Evolutionary conservation across 2,888 invertebrate genomes (phyloP).

Genomic region (Parelbella ahira): DNA sequence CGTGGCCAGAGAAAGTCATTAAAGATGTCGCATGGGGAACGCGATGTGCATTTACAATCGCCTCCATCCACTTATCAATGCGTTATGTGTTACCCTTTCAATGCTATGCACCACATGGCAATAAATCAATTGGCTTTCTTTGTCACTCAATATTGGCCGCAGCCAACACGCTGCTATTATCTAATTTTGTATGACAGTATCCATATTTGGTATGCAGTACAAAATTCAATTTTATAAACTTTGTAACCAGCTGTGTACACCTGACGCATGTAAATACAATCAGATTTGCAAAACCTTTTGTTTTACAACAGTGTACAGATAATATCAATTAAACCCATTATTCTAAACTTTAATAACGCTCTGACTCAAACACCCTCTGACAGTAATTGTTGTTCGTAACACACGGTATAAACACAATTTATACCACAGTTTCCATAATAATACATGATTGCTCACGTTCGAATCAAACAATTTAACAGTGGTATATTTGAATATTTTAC

Average conservation of each 20-base stretch:
- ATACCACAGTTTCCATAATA: too few relatives aligned
- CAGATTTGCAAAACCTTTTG: too few relatives aligned
- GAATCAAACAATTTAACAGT: not conserved
- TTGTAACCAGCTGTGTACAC: too few relatives aligned
- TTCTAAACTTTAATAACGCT: slow-evolving; percentile 1
- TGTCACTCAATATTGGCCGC: not conserved
- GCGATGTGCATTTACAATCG: slow-evolving; percentile 52
- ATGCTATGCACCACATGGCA: slow-evolving; percentile 14
- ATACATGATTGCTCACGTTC: slow-evolving; percentile 32
- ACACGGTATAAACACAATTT: too few relatives aligned
- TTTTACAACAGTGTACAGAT: slow-evolving; percentile 24
- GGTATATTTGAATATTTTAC: too few relatives aligned
- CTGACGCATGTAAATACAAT: too few relatives aligned
- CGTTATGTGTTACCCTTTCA: slow-evolving; percentile 26
- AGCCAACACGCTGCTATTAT: not conserved
- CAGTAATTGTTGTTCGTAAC: slow-evolving; percentile 1
- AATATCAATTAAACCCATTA: slow-evolving; percentile 14
- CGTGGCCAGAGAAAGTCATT: slow-evolving; percentile 72
- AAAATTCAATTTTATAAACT: too few relatives aligned
- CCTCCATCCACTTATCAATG: slow-evolving; percentile 39
- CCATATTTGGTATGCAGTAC: too few relatives aligned
- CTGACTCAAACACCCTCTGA: not conserved
- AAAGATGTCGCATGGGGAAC: slow-evolving; percentile 56
- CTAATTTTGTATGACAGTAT: not conserved
- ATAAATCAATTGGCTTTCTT: slow-evolving; percentile 25